Base-by-base conservation (phyloP, 2,888 invertebrate genomes). In the Graphium colonna region DNA sequence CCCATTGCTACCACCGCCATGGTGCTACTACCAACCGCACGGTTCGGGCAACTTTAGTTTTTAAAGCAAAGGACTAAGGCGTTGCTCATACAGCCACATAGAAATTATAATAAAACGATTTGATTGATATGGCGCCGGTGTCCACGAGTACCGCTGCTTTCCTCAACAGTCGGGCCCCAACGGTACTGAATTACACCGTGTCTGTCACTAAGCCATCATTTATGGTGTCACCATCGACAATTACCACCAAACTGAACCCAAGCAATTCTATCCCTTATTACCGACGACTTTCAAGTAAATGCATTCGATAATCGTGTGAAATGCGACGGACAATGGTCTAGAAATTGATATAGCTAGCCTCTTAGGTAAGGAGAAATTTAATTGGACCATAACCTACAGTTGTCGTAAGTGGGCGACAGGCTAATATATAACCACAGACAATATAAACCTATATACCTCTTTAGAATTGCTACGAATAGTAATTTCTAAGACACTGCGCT, bases 81-180 rank as follows among this genome's bases (percentile, higher is more conserved):
- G 58, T n/a, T 13, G 44, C 42, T 46, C 42, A 18, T 42, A 10
- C 58, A 49, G 54, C 55, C 33, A 40, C 45, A 66, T 64, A 66
- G 64, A 74, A 67, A 71, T 78, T 83, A 83, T 80, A 78, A 83
- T 82, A 82, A 82, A 36, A 69, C 73, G 71, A 71, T 83, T 82
- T 84, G 85, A 86, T 87, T 87, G 87, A 82, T 86, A 88, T 87
- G 82, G 78, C 69, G 69, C 71, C 76, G 75, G 82, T 79, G 86
- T 86, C 77, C 79, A 9, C 71, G 62, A 61, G 74, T 79, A 79
- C 82, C 82, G 82, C 79, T 79, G 78, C 82, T 87, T 86, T 85
- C 85, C 79, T 85, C 77, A 73, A 81, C 86, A 83, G 76, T 81
- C 84, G 77, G 79, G 76, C 75, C 72, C 72, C 65, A 66, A 86